Evolutionary conservation across 2,888 invertebrate species (phyloP), one percentile per base, ranked within the genome.

Genomic region (Lordiphosa fenestrarum): DNA sequence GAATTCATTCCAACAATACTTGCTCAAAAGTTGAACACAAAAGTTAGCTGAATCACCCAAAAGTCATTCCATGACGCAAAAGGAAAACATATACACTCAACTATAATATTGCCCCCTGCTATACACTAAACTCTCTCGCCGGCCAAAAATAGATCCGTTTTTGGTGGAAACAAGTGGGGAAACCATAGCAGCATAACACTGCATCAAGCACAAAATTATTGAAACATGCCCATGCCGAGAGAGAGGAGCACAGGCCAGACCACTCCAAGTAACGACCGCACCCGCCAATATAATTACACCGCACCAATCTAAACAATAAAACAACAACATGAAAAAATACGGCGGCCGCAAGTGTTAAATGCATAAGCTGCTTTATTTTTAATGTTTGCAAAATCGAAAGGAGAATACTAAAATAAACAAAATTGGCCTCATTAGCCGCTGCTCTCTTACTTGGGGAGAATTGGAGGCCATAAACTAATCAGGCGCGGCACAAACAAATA

Each of bases 401-500:
- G 46, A 53, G 47, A 57, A 46, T 4, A 48, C 44, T 12, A 60
- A 82, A 82, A 78, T 78, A 84, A 67, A 71, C 63, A 73, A 61
- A 35, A n/a, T 21, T 10, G 42, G 67, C 71, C 69, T 71, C 69
- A 71, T 71, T 71, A 72, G 65, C 49, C 49, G 42, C 49, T 51
- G 42, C 9, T 30, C 9, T 30, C 40, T 33, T 48, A 49, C 23
- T 39, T 12, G 38, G 49, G 56, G 51, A 42, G 42, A 46, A 57
- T 55, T 58, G 55, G 65, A 47, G 49, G 57, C 72, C 77, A 75
- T 81, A 73, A 83, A 85, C 69, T 73, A 82, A 74, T 76, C 85
- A 69, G 73, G 69, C 72, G 76, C 72, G 69, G 73, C 66, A 71
- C 74, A 77, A 72, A 84, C 73, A 83, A 76, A 80, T 76, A 72